Evolutionary conservation across 2,113 vertebrate species (phyloP).

Genomic region (Leptodactylus fuscus): DNA sequence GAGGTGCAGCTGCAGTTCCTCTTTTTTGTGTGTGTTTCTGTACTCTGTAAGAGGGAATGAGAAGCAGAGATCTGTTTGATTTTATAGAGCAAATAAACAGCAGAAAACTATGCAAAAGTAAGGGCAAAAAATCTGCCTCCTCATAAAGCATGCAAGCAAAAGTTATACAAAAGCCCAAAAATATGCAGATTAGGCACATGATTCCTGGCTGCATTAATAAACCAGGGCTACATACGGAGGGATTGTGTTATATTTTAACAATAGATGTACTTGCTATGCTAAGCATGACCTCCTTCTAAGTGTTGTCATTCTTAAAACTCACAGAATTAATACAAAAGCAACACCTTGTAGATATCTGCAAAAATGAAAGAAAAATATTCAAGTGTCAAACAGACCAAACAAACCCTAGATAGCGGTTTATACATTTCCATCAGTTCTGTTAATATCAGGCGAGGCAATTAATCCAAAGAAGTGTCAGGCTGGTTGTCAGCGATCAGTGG

Average conservation of each 20-base stretch:
- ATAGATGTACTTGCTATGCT: background rate
- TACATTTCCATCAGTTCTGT: conserved; percentile 43
- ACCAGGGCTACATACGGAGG: too few relatives aligned
- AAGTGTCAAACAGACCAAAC: conserved; percentile 48
- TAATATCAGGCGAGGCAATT: conserved; percentile 40
- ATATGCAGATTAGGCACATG: background rate
- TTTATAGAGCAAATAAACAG: too few relatives aligned
- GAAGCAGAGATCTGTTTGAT: too few relatives aligned
- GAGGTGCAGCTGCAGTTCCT: background rate
- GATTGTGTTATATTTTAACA: too few relatives aligned
- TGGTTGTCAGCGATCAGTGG: conserved; percentile 21
- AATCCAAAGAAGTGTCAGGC: conserved; percentile 38
- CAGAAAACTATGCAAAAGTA: too few relatives aligned
- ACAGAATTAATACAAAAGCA: conserved; percentile 36
- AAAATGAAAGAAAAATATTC: conserved; percentile 36
- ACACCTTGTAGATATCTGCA: conserved; percentile 1
- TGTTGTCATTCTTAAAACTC: background rate
- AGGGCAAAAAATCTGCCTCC: background rate
- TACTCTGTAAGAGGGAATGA: too few relatives aligned
- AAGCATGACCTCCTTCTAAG: background rate
- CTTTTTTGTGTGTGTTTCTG: too few relatives aligned
- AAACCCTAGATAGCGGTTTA: conserved; percentile 29
- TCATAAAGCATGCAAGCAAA: background rate
- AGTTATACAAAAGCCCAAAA: background rate
- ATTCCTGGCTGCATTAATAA: too few relatives aligned